phyloP scores from a whole-genome alignment of 2,113 vertebrate genomes.

The Rousettus leschenaultii region DNA sequence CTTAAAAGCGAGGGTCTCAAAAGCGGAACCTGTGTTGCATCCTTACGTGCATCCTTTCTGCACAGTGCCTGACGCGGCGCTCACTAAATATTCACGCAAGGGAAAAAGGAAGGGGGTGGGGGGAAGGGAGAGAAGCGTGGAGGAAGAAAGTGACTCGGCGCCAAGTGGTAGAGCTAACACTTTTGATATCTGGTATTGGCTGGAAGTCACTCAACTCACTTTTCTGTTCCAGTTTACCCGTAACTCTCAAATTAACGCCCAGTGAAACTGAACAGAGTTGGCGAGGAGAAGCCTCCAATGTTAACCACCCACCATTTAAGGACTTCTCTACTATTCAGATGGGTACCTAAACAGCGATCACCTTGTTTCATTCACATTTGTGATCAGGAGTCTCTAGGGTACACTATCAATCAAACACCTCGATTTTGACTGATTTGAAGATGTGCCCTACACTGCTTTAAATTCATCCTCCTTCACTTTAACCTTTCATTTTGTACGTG shows the following conservation, averaged over 20 bases:
- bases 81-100: background rate
- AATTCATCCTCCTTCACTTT: background rate
- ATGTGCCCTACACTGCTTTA: background rate
- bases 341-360: background rate
- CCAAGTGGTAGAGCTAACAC: background rate
- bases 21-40: background rate
- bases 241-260: background rate
- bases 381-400: background rate
- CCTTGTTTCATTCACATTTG: background rate
- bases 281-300: no score
- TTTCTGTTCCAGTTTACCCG: background rate
- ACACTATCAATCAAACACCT: background rate
- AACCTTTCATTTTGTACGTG: background rate
- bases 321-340: background rate
- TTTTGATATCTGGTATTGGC: background rate
- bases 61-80: background rate
- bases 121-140: accelerated
- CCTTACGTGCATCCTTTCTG: background rate
- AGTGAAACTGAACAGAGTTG: background rate
- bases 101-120: accelerated
- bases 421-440: background rate
- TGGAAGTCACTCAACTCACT: background rate
- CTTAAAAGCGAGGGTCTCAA: background rate
- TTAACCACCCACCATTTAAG: background rate
- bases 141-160: background rate